phyloP scores from a whole-genome alignment of 2,888 invertebrate species.

The Hybos culiciformis region DNA sequence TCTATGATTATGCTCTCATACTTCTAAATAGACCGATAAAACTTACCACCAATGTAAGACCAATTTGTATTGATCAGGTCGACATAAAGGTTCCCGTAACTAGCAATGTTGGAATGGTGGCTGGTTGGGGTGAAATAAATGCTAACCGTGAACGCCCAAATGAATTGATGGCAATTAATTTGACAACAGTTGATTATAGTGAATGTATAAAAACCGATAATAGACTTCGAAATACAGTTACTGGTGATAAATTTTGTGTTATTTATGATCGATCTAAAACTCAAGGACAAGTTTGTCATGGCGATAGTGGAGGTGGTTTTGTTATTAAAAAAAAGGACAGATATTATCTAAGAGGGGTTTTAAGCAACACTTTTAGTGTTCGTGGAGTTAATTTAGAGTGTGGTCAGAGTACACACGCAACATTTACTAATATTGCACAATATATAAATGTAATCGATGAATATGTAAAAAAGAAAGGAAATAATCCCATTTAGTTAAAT shows the following conservation, averaged over 20 bases:
- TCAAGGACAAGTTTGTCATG: constrained; percentile 6
- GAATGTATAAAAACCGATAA: constrained; percentile 2
- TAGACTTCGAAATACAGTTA: constrained; percentile 3
- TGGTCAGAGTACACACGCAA: too few relatives aligned
- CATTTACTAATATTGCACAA: too few relatives aligned
- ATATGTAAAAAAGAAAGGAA: too few relatives aligned
- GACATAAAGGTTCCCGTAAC: neutral
- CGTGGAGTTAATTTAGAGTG: too few relatives aligned
- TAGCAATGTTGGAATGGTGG: constrained; percentile 4
- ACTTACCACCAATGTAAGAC: neutral
- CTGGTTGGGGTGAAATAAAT: constrained; percentile 10
- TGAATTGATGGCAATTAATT: constrained; percentile 5
- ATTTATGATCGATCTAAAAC: neutral
- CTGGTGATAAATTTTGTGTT: constrained; percentile 7
- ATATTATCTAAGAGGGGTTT: neutral
- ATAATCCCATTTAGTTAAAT: too few relatives aligned
- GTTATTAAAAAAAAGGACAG: neutral
- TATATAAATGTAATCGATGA: too few relatives aligned
- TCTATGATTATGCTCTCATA: neutral
- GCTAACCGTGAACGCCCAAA: neutral
- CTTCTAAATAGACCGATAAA: neutral
- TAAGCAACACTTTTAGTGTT: too few relatives aligned
- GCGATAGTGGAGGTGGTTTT: constrained; percentile 9
- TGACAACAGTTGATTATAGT: constrained; percentile 5
- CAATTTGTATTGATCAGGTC: neutral